Evolutionary conservation across 2,888 invertebrate species (phyloP), one percentile per base, ranked within the genome.

Genomic region (Elgonia sp.): DNA sequence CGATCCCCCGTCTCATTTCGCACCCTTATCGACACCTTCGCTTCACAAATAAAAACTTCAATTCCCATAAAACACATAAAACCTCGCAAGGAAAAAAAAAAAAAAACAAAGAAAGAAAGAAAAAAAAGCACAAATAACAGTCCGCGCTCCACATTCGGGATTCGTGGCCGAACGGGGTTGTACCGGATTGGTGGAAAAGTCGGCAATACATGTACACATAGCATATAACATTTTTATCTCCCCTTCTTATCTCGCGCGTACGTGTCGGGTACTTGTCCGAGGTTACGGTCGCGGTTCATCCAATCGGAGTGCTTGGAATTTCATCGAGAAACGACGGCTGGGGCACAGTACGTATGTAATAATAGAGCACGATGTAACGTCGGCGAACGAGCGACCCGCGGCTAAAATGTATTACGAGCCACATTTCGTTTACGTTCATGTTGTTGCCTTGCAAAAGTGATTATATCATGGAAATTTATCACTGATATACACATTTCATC

Each of bases 401-500:
- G 91, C 91, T 92, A 91, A 90, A 91, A 92, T 91, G 90, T 88
- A 89, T 91, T 90, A 89, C 88, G 39, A 21, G 65, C 55, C 53
- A 37, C 63, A 37, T 53, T 53, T 79, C 40, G 69, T 18, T 29
- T 7, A 39, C 29, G 53, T 40, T 8, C 10, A 73, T 55, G 67
- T 50, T 63, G 9, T 18, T 16, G 10, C 29, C 37, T 6, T 18
- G 21, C 6, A 63, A n/a, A 21, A 39, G n/a, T n/a, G n/a, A n/a
- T 55, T 21, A 55, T 20, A 70, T 39, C 57, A 62, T 62, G 39
- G 18, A 62, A 14, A n/a, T 20, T 21, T 14, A 21, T 29, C 10
- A 63, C 8, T 21, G 10, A 70, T 70, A 37, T 50, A 83, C 40
- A 37, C 39, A 65, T 70, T 50, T 21, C 14, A 60, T 37, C 40